A percentile compares a stretch with the other conserved stretches of the same genome.
These are phyloP conservation scores for Ameiurus melas DNA, from an alignment of 2,113 vertebrate species.

Conservation along the genomic window DNA sequence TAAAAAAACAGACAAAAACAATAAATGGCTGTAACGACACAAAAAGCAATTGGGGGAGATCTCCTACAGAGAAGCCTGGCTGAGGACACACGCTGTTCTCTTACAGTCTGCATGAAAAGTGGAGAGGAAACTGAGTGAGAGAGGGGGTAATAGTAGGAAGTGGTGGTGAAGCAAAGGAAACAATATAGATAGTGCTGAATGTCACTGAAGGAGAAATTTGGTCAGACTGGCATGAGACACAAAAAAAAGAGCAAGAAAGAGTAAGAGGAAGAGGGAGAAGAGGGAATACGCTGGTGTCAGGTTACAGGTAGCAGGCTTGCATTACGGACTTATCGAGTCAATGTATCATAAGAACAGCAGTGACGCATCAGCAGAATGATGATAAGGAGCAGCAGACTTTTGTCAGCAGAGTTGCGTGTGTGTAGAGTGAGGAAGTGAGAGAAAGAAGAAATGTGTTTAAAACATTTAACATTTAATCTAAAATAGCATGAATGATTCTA, in stretches of 20 bases:
- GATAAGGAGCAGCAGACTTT: not conserved
- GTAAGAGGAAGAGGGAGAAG: not conserved
- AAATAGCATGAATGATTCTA: not conserved
- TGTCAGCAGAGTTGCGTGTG: not conserved
- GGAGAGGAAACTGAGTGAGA: not conserved
- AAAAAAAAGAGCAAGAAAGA: not conserved
- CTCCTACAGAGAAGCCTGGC: not conserved
- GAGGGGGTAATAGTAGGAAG: not conserved
- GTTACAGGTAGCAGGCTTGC: slow-evolving; percentile 19
- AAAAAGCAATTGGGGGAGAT: not conserved
- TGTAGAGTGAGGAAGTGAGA: not conserved
- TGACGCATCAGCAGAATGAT: not conserved
- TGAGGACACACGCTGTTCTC: not conserved
- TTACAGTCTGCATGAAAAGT: not conserved
- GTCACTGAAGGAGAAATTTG: not conserved
- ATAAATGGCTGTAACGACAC: not conserved
- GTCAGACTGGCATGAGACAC: not conserved
- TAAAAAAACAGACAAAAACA: not conserved
- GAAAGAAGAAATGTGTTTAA: not conserved
- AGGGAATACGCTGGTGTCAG: slow-evolving; percentile 25
- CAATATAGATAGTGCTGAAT: not conserved
- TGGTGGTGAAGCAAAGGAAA: slow-evolving; percentile 2
- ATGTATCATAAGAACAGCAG: not conserved
- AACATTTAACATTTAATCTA: not conserved
- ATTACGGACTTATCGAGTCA: not conserved